A percentile compares a stretch with the other conserved stretches of the same genome.
Conservation (phyloP, 2,113 vertebrate species). For the Myxocyprinus asiaticus region DNA sequence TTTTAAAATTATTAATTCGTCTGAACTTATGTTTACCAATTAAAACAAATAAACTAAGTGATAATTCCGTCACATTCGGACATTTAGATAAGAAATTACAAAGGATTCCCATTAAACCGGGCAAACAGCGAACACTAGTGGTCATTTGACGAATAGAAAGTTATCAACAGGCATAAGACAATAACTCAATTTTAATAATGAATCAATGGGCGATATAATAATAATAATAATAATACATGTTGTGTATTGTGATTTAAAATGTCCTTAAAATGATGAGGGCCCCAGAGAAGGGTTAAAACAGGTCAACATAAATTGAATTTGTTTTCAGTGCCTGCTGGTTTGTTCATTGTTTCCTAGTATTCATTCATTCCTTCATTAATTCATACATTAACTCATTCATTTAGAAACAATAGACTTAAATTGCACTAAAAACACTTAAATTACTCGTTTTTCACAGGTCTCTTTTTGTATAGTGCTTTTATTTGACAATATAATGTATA, state of each 20-base stretch:
- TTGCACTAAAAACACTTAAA: background rate
- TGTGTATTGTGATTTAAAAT: background rate
- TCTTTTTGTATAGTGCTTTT: background rate
- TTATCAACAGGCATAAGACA: slow-evolving; percentile 61
- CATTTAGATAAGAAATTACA: slow-evolving; percentile 83
- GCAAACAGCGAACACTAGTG: slow-evolving; percentile 86
- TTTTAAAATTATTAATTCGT: background rate
- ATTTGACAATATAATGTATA: background rate
- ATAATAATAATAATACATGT: no score
- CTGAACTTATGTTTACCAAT: slow-evolving; percentile 24
- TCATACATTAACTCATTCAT: background rate
- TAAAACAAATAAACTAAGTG: slow-evolving; percentile 34
- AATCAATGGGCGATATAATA: background rate
- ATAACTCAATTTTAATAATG: background rate
- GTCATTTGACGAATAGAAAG: slow-evolving; percentile 45
- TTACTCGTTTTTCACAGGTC: background rate
- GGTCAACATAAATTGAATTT: background rate
- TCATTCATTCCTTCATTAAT: background rate
- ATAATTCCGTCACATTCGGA: slow-evolving; percentile 64
- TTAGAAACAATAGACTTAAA: background rate
- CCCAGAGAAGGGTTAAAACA: background rate
- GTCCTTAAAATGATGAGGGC: background rate
- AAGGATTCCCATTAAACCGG: slow-evolving; percentile 70
- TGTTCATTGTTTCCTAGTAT: background rate
- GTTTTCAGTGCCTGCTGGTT: background rate